These are phyloP conservation scores for Bactericera cockerelli DNA, from an alignment of 1,140 invertebrate species.

Conservation along the genomic window DNA sequence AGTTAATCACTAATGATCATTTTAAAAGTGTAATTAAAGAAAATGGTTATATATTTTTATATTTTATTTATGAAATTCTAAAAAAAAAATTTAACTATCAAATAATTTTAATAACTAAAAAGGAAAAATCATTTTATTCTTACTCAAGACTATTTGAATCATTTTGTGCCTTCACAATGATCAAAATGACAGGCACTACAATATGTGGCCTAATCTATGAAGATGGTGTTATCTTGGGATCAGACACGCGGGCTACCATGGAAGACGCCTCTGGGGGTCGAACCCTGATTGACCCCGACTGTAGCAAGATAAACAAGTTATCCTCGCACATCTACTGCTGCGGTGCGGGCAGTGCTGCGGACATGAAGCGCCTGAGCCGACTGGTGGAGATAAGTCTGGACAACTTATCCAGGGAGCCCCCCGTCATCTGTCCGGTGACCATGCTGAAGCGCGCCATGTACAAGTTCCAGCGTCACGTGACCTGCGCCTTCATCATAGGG, in stretches of 20 bases:
- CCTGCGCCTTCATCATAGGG: constrained; percentile 1
- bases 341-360: neutral
- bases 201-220: neutral
- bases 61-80: neutral
- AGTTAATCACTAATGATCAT: no score
- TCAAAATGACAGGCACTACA: neutral
- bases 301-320: neutral
- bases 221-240: neutral
- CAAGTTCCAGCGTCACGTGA: neutral
- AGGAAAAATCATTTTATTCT: no score
- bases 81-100: constrained; percentile 9
- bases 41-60: no score
- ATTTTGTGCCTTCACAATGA: neutral
- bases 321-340: neutral
- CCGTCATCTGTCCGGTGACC: neutral
- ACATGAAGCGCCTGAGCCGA: neutral
- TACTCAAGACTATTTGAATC: no score
- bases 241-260: neutral
- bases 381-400: neutral
- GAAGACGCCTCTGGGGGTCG: neutral
- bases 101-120: no score
- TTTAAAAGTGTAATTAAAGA: no score
- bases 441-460: neutral
- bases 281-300: neutral
- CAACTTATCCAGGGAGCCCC: neutral